phyloP scores from a whole-genome alignment of 2,113 vertebrate genomes.

The Protobothrops mucrosquamatus region DNA sequence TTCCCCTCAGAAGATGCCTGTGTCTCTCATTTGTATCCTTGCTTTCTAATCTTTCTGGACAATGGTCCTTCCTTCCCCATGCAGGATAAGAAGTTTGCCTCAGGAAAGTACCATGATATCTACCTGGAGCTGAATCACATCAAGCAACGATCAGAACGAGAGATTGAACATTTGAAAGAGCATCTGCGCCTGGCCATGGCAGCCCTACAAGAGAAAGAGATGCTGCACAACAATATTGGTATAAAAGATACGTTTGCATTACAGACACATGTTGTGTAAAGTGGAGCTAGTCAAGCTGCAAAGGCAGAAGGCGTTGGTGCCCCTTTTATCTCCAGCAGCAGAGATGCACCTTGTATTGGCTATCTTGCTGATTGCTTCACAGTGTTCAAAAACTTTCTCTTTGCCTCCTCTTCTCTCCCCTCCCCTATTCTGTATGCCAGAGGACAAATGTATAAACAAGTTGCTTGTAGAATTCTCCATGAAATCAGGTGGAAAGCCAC shows the following conservation, averaged over 20 bases:
- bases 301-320: background rate
- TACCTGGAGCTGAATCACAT: constrained; percentile 86
- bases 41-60: background rate
- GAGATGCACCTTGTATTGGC: background rate
- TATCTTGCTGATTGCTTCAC: background rate
- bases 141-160: constrained; percentile 84
- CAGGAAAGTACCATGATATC: constrained; percentile 83
- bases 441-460: background rate
- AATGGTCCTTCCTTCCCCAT: background rate
- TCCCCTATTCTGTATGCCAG: background rate
- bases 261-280: constrained; percentile 51
- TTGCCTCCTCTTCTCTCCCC: background rate
- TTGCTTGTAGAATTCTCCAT: background rate
- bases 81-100: constrained; percentile 89
- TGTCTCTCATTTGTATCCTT: background rate
- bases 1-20: background rate
- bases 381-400: background rate
- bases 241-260: constrained; percentile 45
- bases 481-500: background rate
- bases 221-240: constrained; percentile 77
- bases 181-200: constrained; percentile 90
- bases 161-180: constrained; percentile 91
- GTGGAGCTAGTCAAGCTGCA: constrained; percentile 37
- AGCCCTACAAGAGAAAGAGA: constrained; percentile 86
- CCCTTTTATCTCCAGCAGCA: background rate